A percentile compares a stretch with the other conserved stretches of the same genome.
Conservation (phyloP, 1,140 invertebrate species). For the Centruroides sculpturatus region DNA sequence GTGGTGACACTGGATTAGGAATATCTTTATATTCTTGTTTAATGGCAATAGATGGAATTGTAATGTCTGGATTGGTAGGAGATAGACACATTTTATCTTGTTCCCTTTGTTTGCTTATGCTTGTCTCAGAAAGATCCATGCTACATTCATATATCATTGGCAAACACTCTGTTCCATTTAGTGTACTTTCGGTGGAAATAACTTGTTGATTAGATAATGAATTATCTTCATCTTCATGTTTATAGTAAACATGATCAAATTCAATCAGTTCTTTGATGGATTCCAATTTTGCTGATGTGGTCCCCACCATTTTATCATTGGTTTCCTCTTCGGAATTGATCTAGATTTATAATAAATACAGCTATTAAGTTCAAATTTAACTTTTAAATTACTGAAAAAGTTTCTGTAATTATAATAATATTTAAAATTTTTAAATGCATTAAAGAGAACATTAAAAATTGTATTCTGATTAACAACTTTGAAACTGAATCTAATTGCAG, state of each 20-base stretch:
- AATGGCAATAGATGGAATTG: background rate
- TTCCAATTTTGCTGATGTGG: conserved; percentile 19
- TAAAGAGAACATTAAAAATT: no score
- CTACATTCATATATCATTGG: background rate
- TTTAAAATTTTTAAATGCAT: no score
- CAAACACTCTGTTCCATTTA: background rate
- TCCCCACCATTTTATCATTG: conserved; percentile 17
- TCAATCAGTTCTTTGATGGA: conserved; percentile 20
- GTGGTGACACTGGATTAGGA: background rate
- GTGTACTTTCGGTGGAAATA: conserved; percentile 6
- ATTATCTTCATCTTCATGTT: conserved; percentile 1
- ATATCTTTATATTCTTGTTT: background rate
- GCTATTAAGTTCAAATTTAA: no score
- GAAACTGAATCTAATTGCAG: no score
- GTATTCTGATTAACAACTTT: no score
- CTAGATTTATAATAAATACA: no score
- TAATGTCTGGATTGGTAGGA: background rate
- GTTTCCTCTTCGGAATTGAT: no score
- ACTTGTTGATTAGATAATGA: background rate
- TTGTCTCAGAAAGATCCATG: background rate
- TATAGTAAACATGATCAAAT: conserved; percentile 19
- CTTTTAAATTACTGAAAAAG: no score
- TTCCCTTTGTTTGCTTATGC: background rate
- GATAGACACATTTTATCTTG: background rate
- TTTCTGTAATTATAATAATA: no score